Base-by-base conservation (phyloP, 1,140 invertebrate genomes). In the Bombus affinis region DNA sequence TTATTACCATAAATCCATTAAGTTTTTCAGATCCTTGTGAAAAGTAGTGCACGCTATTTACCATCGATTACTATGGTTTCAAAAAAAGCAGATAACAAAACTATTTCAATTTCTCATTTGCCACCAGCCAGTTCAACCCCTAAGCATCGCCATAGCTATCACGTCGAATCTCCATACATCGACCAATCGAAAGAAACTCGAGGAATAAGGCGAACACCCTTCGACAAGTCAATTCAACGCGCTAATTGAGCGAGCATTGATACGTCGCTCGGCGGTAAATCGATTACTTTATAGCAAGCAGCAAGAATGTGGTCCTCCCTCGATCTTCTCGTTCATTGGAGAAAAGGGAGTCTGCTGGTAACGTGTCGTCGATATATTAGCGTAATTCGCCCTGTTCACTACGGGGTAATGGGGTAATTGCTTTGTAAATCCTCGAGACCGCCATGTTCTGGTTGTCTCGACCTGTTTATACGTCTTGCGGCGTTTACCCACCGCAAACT, bases 171-270 rank as follows among this genome's bases (percentile, higher is more conserved):
- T 8, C 9, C 32, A 32, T 13, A 18, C n/a, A 57, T 18, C 66
- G 10, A 35, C 15, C 2, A 10, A n/a, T 72, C 4, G 66, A 72
- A 70, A 71, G 44, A 53, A 72, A 81, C 47, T 71, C 8, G 25
- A 70, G 35, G 9, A 68, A 68, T 32, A 57, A 83, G 32, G 44
- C 72, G 28, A 37, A 25, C 72, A 39, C 57, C 84, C 86, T 82
- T 84, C 86, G 87, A 91, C 83, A 86, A 90, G 77, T 85, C 91
- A 89, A 90, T 83, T 71, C 83, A 68, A n/a, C 75, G 81, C 83
- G 89, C 88, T 93, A 94, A 94, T 93, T 92, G 89, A 92, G 78
- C 90, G 81, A 70, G 88, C 89, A 91, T 91, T 89, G 89, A 91
- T 92, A 92, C 86, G 86, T 91, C 89, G 86, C 87, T 77, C 68